phyloP scores from a whole-genome alignment of 2,113 vertebrate genomes.

The Ictalurus furcatus region DNA sequence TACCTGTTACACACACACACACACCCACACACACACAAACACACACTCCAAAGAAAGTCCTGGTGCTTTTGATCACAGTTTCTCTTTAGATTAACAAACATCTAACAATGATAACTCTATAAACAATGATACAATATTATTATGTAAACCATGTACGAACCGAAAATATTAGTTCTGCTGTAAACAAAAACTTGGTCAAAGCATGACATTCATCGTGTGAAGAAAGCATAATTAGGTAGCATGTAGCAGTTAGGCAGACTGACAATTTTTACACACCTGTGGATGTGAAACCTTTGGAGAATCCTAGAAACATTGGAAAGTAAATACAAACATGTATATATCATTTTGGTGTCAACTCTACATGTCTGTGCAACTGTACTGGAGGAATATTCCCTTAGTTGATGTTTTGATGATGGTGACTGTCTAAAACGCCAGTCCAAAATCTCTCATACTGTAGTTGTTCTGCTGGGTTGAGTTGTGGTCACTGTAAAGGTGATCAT shows the following conservation, averaged over 20 bases:
- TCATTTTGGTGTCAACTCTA: neutral
- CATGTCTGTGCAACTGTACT: neutral
- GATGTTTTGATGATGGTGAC: neutral
- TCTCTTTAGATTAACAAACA: neutral
- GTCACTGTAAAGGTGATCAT: neutral
- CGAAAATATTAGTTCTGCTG: neutral
- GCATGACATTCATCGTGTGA: neutral
- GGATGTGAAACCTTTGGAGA: neutral
- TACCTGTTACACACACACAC: slow-evolving; percentile 38
- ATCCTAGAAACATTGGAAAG: neutral
- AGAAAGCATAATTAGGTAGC: neutral
- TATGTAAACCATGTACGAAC: neutral
- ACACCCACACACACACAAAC: neutral
- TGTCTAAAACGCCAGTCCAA: neutral
- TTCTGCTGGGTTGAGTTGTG: neutral
- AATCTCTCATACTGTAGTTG: neutral
- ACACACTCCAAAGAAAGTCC: neutral
- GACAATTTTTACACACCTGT: neutral
- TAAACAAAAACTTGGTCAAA: neutral
- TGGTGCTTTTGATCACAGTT: neutral
- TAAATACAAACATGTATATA: neutral
- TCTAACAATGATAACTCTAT: neutral
- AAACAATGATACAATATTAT: neutral
- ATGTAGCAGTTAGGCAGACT: neutral
- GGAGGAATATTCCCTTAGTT: neutral